Conservation (phyloP, 1,140 invertebrate genomes). For the Pomacea maculata region DNA sequence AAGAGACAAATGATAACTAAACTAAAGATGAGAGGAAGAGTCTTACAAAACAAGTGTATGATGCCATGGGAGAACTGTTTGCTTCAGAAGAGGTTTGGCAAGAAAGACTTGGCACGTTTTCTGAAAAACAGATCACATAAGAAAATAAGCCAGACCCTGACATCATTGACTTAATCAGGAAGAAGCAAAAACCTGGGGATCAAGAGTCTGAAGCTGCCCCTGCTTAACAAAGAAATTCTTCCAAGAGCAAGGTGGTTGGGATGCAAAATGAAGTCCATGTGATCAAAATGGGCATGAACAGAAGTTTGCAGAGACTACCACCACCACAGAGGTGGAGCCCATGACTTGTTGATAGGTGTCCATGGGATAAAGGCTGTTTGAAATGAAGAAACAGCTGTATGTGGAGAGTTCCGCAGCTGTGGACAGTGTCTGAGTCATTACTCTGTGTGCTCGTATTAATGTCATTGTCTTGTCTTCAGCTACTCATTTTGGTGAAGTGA, state of each 20-base stretch:
- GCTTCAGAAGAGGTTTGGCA: slow-evolving; percentile 39
- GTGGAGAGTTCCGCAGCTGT: too few relatives aligned
- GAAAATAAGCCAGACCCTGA: slow-evolving; percentile 18
- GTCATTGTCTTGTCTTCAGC: too few relatives aligned
- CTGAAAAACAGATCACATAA: slow-evolving; percentile 17
- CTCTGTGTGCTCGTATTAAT: too few relatives aligned
- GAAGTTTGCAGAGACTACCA: too few relatives aligned
- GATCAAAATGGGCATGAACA: neutral
- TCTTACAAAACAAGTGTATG: slow-evolving; percentile 12
- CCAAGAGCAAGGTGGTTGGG: slow-evolving; percentile 41
- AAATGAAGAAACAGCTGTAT: too few relatives aligned
- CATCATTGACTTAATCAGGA: too few relatives aligned
- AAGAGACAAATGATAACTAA: slow-evolving; percentile 42
- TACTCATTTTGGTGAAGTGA: too few relatives aligned
- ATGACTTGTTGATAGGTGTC: too few relatives aligned
- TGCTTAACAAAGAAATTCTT: slow-evolving; percentile 50
- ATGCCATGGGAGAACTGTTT: slow-evolving; percentile 29
- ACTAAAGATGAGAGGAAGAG: slow-evolving; percentile 30
- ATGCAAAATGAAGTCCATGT: slow-evolving; percentile 12
- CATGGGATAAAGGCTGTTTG: too few relatives aligned
- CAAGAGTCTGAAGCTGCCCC: slow-evolving; percentile 23
- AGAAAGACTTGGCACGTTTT: slow-evolving; percentile 31
- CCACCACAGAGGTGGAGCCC: too few relatives aligned
- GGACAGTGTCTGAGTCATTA: too few relatives aligned
- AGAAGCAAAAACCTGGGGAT: slow-evolving; percentile 51